Evolutionary conservation across 2,888 invertebrate species (phyloP).

Genomic region (Sminthurides aquaticus): DNA sequence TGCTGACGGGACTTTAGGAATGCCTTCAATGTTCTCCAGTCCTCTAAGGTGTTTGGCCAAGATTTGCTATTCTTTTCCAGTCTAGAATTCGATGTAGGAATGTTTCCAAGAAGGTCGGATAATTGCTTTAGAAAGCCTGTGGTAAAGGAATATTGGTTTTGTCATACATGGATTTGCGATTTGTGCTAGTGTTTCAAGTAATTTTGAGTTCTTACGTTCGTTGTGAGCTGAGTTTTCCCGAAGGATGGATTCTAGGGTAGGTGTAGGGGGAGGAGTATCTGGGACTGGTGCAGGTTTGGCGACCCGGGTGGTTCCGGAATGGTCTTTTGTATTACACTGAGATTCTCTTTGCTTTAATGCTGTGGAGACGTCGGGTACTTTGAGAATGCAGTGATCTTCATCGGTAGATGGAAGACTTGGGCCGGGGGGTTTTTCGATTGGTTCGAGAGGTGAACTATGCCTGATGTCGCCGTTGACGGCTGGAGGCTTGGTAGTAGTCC

Average conservation of each 20-base stretch:
- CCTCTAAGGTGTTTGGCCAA: not conserved
- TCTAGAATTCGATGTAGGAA: constrained; percentile 4
- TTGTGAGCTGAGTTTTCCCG: not conserved
- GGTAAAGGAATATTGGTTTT: no score
- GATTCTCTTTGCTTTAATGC: not conserved
- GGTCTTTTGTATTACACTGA: not conserved
- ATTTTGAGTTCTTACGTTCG: not conserved
- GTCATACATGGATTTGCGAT: no score
- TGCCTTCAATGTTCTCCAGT: constrained; percentile 14
- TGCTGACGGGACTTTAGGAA: constrained; percentile 14
- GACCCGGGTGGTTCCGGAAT: not conserved
- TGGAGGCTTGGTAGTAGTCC: no score
- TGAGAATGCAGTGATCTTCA: not conserved
- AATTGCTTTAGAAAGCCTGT: constrained; percentile 14
- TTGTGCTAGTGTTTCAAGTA: no score
- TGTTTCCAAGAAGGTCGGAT: constrained; percentile 2
- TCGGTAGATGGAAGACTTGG: no score
- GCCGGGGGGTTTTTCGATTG: no score
- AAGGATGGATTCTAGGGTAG: not conserved
- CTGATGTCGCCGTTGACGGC: no score
- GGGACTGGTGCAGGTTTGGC: not conserved
- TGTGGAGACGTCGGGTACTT: not conserved
- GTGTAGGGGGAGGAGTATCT: not conserved
- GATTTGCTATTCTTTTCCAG: not conserved
- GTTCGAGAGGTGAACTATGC: no score